These are phyloP conservation scores for Platyura marginata DNA, from an alignment of 1,140 invertebrate genomes.

Conservation along the genomic window DNA sequence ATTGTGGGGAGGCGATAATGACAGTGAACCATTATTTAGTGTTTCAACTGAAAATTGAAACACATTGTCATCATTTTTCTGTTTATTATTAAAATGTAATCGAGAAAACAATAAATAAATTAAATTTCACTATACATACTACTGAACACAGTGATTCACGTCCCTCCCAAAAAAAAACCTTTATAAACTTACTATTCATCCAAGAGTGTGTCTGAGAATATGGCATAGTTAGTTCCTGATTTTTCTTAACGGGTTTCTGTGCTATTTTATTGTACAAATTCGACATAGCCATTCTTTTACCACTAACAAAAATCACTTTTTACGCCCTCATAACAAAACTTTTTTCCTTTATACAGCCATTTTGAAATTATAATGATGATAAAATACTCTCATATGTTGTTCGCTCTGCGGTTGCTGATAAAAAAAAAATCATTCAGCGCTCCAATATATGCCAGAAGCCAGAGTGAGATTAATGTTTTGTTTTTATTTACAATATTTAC, in stretches of 20 bases:
- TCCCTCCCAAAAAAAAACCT: too few species aligned
- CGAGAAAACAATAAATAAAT: too few species aligned
- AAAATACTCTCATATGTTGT: too few species aligned
- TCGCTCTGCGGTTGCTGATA: too few species aligned
- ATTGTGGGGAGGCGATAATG: constrained; percentile 35
- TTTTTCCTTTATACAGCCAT: not conserved
- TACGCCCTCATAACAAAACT: not conserved
- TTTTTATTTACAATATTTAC: too few species aligned
- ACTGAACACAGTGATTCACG: not conserved
- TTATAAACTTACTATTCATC: too few species aligned
- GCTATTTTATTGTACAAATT: constrained; percentile 55
- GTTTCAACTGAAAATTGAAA: constrained; percentile 43
- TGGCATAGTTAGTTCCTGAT: constrained; percentile 11
- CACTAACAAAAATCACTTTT: not conserved
- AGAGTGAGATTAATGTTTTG: too few species aligned
- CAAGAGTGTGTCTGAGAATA: constrained; percentile 62
- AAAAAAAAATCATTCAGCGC: too few species aligned
- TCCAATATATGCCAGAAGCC: too few species aligned
- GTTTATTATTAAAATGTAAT: too few species aligned
- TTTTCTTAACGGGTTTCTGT: constrained; percentile 30
- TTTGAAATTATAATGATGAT: not conserved
- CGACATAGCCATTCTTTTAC: constrained; percentile 39
- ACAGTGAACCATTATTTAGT: constrained; percentile 39
- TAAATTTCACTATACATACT: not conserved
- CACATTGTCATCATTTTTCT: too few species aligned